Base-by-base conservation (phyloP, 2,797 vertebrate genomes). In the Artibeus jamaicensis region DNA sequence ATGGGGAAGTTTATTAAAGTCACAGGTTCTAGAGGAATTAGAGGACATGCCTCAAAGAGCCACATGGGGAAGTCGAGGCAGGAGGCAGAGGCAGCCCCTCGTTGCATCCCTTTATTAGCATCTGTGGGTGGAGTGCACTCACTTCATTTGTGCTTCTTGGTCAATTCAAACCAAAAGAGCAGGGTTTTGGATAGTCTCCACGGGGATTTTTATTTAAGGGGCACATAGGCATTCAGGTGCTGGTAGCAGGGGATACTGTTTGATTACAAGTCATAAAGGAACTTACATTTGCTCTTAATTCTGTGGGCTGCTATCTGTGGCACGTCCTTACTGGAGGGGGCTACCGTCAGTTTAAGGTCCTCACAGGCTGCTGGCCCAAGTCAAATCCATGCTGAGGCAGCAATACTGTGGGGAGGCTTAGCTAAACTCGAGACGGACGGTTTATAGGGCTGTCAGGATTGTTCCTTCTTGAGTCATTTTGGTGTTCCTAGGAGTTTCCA, bases 381-480 rank as follows among this genome's bases (percentile, higher is more conserved):
- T 46, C 48, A 59, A 57, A 70, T 70, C 39, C 48, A 48, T n/a
- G 37, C 39, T 21, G 42, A 57, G 57, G 48, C n/a, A 4, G 71
- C 15, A 24, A 14, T 21, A 29, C 39, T 8, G 1, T 39, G 48
- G 37, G n/a, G 57, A 15, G 76, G 37, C 29, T 46, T 39, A 84
- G 70, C 71, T 84, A 57, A 77, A 26, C 70, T 48, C 39, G 29
- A 21, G 46, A n/a, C 0, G 37, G 46, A n/a, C 0, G 37, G 16
- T 14, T 77, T 77, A 62, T 74, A 67, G 42, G 62, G 86, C 42
- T 83, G 26, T 78, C 46, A 55, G 82, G 74, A 74, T 62, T 78
- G 88, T 70, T 94, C 93, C 42, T 62, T 89, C 65, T 88, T 89
- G 59, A 89, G n/a, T 74, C 16, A 16, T 82, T 78, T 93, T n/a